Evolutionary conservation across 2,888 invertebrate genomes (phyloP).

Genomic region (Eupithecia pulchellata): DNA sequence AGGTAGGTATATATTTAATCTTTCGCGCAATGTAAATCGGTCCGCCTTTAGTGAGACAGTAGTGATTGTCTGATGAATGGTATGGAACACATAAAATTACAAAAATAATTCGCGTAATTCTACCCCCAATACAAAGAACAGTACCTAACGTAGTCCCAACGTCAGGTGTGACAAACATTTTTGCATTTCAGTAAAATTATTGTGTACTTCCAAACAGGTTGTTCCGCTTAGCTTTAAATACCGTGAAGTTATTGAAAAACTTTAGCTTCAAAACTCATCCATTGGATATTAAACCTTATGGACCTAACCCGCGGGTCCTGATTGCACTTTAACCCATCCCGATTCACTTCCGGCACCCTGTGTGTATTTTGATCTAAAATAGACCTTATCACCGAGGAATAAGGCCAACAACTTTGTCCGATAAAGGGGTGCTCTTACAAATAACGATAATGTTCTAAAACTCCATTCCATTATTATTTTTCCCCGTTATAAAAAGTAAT

Average conservation of each 20-base stretch:
- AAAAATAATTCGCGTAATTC: not conserved
- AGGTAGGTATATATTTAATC: not conserved
- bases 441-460: conserved; percentile 66
- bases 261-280: conserved; percentile 20
- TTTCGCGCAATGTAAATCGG: not conserved
- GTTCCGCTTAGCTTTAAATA: not conserved
- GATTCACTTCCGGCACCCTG: not conserved
- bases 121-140: not conserved
- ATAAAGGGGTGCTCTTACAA: conserved; percentile 54
- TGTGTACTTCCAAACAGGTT: conserved; percentile 3
- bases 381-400: conserved; percentile 42
- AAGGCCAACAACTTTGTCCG: conserved; percentile 47
- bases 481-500: conserved; percentile 71
- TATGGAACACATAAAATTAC: not conserved
- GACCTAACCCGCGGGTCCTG: conserved; percentile 24
- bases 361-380: conserved; percentile 12
- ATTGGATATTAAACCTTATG: conserved; percentile 27
- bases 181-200: not conserved
- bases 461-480: conserved; percentile 63
- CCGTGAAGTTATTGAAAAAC: conserved; percentile 8
- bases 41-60: not conserved
- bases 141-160: not conserved
- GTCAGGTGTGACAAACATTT: conserved; percentile 3
- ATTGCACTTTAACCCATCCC: conserved; percentile 30
- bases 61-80: too few relatives aligned